phyloP scores from a whole-genome alignment of 92 coral and sea anemone genomes.

The Micromussa lordhowensis region DNA sequence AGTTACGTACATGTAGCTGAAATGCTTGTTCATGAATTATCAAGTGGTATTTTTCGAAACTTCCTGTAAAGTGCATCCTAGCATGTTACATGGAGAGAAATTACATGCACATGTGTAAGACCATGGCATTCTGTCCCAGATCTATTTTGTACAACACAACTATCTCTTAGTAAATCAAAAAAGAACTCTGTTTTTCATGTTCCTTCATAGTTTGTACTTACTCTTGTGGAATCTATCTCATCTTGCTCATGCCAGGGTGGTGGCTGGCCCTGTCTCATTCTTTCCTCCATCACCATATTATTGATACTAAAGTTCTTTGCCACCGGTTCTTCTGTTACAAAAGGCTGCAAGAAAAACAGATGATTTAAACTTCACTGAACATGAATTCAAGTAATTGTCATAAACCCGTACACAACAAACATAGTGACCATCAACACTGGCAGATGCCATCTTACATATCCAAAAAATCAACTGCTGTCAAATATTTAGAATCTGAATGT shows the following conservation, averaged over 20 bases:
- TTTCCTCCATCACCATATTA: conserved; percentile 84
- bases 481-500: background rate
- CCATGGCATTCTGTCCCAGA: too few relatives aligned
- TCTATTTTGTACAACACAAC: too few relatives aligned
- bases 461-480: background rate
- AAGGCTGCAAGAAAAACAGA: conserved; percentile 37
- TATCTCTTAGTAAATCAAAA: background rate
- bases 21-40: background rate
- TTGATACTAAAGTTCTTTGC: conserved; percentile 76
- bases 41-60: background rate
- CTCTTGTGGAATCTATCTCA: conserved; percentile 90
- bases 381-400: background rate
- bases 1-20: too few relatives aligned
- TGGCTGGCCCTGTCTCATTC: conserved; percentile 77
- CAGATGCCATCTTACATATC: too few relatives aligned
- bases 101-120: too few relatives aligned
- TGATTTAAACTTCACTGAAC: background rate
- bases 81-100: background rate
- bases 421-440: background rate
- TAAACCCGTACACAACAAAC: background rate
- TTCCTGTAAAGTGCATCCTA: too few relatives aligned
- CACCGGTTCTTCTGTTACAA: conserved; percentile 63
- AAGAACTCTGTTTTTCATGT: background rate
- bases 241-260: conserved; percentile 84
- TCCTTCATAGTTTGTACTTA: conserved; percentile 16